Conservation (phyloP, 1,140 invertebrate genomes). For the Penaeus vannamei region DNA sequence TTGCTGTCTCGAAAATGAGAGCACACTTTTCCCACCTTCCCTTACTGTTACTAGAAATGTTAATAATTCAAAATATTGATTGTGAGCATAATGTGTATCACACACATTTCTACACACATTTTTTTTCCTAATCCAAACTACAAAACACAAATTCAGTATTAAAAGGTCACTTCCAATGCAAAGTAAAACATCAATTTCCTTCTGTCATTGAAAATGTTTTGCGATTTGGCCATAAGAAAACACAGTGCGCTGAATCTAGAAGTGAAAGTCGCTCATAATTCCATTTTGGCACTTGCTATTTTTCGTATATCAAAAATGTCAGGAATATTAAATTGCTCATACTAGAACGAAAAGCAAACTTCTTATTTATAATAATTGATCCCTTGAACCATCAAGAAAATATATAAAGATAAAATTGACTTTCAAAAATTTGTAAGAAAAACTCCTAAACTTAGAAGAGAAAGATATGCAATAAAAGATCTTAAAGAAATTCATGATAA, state of each 20-base stretch:
- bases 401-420: constrained; percentile 33
- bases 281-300: constrained; percentile 50
- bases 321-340: constrained; percentile 38
- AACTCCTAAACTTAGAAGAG: constrained; percentile 22
- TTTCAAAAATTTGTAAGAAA: constrained; percentile 18
- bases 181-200: too few species aligned
- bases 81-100: constrained; percentile 16
- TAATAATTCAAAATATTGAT: neutral
- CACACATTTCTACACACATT: constrained; percentile 2
- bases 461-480: constrained; percentile 38
- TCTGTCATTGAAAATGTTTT: neutral
- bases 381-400: constrained; percentile 55
- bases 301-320: constrained; percentile 34
- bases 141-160: neutral
- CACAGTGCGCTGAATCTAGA: neutral
- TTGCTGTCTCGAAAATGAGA: neutral
- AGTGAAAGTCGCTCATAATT: constrained; percentile 37
- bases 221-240: constrained; percentile 4
- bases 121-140: neutral
- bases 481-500: constrained; percentile 9
- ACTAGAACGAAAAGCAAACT: constrained; percentile 40
- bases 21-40: neutral
- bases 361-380: constrained; percentile 55
- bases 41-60: neutral
- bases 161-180: too few species aligned